Base-by-base conservation (phyloP, 2,113 vertebrate species). In the Rhagologus leucostigma region DNA sequence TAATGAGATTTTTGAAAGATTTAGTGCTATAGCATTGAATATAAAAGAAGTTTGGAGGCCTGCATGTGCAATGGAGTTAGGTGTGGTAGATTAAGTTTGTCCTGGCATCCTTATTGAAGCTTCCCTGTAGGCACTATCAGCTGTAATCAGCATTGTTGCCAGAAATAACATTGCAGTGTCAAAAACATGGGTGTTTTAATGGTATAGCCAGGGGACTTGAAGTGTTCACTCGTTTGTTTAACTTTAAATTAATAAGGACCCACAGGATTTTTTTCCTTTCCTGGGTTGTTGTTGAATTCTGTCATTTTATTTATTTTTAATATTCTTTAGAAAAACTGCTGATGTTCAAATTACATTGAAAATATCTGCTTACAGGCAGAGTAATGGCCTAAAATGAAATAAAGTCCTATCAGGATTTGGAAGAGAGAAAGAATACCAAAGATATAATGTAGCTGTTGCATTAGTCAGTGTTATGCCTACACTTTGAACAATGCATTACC, bases 1-100 rank as follows among this genome's bases (percentile, higher is more conserved):
- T 93, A 91, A 88, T 62, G 84, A 95, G 56, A 49, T 76, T 95
- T 95, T 92, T 76, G 89, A 94, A 95, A 95, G 91, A 93, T 95
- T 95, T 92, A 95, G 84, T 91, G 64, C 62, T 65, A 29, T 71
- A 26, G 68, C 22, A 62, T 56, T 89, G 71, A 95, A 79, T 88
- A 69, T 69, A 70, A 95, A 94, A 89, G 87, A 69, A 39, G 57
- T 32, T 82, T 6, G 42, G 53, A 85, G 68, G 63, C 90, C 81
- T 87, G 76, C 80, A 37, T 95, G 84, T 90, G 92, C 90, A 87
- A 2, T 64, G 35, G 83, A 71, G 70, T 62, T 89, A 94, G 84
- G 90, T 91, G 91, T 94, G 93, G 86, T 88, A 88, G 60, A 62
- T 90, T 42, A 75, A 60, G 56, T 95, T 86, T 91, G 75, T 75